Evolutionary conservation across 2,113 vertebrate species (phyloP).

Genomic region (Hystrix brachyura): DNA sequence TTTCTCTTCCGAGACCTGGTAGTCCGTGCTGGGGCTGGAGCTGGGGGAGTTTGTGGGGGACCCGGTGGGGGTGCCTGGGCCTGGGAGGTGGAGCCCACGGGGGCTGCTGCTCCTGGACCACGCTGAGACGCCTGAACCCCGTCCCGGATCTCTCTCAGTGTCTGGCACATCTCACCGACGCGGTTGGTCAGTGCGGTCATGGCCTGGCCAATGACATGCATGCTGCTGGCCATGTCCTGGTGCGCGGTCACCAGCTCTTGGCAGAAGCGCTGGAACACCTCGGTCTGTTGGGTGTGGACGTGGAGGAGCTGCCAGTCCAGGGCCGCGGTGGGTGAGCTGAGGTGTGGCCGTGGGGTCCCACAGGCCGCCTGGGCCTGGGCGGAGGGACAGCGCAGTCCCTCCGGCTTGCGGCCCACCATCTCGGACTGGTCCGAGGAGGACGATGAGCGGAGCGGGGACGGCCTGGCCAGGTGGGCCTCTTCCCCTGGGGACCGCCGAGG

Average conservation of each 20-base stretch:
- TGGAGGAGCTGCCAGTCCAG: constrained; percentile 86
- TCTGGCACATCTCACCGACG: constrained; percentile 87
- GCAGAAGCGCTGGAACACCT: constrained; percentile 86
- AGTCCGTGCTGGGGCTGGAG: constrained; percentile 68
- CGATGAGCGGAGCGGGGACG: constrained; percentile 77
- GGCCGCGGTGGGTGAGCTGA: constrained; percentile 66
- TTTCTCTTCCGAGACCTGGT: constrained; percentile 89
- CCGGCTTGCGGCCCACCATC: constrained; percentile 82
- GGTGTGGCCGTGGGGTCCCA: constrained; percentile 75
- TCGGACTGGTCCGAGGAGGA: constrained; percentile 82
- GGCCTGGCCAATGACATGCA: constrained; percentile 85
- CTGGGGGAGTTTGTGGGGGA: constrained; percentile 14
- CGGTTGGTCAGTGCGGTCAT: constrained; percentile 85
- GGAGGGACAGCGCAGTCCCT: constrained; percentile 68
- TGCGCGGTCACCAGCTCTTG: constrained; percentile 88
- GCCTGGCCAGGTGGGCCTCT: constrained; percentile 75
- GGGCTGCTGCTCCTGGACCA: constrained; percentile 37
- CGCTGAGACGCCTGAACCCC: constrained; percentile 80
- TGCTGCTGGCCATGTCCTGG: constrained; percentile 86
- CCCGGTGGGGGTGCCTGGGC: not conserved
- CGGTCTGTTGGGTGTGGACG: constrained; percentile 84
- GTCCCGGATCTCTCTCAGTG: constrained; percentile 86
- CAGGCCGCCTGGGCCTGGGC: constrained; percentile 65
- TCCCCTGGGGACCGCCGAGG: constrained; percentile 75
- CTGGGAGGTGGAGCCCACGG: not conserved